A percentile compares a stretch with the other conserved stretches of the same genome.
Conservation (phyloP, 2,888 invertebrate genomes). For the Choreutis nemorana region DNA sequence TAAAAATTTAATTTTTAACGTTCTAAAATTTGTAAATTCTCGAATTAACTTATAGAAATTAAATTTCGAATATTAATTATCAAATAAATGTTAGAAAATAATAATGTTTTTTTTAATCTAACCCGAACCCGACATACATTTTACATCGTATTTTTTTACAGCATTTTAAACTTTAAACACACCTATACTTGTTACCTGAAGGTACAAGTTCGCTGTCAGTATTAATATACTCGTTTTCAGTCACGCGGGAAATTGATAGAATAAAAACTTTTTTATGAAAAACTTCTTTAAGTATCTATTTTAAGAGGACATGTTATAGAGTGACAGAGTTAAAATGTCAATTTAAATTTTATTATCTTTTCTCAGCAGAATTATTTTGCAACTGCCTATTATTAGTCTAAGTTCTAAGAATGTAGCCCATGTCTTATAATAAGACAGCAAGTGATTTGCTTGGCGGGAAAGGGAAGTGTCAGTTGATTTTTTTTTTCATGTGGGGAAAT, state of each 20-base stretch:
- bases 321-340: background rate
- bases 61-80: slow-evolving; percentile 41
- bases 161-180: background rate
- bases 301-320: background rate
- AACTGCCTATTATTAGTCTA: too few species aligned
- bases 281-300: slow-evolving; percentile 1
- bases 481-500: too few species aligned
- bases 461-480: too few species aligned
- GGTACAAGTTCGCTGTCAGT: too few species aligned
- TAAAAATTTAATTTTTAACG: slow-evolving; percentile 40
- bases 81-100: slow-evolving; percentile 44
- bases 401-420: too few species aligned
- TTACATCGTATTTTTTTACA: background rate
- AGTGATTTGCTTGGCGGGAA: too few species aligned
- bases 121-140: slow-evolving; percentile 4
- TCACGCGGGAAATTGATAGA: slow-evolving; percentile 22
- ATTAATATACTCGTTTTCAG: slow-evolving; percentile 8
- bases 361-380: too few species aligned
- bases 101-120: slow-evolving; percentile 14
- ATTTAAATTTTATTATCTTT: too few species aligned
- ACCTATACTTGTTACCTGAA: background rate
- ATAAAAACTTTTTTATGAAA: slow-evolving; percentile 14
- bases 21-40: slow-evolving; percentile 29
- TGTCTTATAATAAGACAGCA: too few species aligned
- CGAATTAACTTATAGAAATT: slow-evolving; percentile 41